A percentile compares a stretch with the other conserved stretches of the same genome.
phyloP scores from a whole-genome alignment of 2,888 invertebrate species.

The Linnaemya tessellans region DNA sequence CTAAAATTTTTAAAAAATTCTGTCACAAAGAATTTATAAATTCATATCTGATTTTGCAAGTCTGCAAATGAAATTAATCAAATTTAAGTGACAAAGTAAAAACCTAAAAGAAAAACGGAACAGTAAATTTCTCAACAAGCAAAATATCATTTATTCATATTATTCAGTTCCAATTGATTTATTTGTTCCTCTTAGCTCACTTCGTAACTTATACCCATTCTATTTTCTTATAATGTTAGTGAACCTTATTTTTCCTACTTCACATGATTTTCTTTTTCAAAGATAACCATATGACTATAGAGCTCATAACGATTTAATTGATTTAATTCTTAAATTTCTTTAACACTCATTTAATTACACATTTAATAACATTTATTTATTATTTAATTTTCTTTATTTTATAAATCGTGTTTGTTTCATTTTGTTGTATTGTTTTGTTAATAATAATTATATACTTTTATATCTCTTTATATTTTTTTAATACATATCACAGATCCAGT shows the following conservation, averaged over 20 bases:
- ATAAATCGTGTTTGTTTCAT: conserved; percentile 28
- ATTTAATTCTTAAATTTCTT: conserved; percentile 63
- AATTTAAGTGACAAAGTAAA: background rate
- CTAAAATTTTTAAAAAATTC: too few species aligned
- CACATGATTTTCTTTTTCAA: conserved; percentile 13
- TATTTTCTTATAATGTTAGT: conserved; percentile 49
- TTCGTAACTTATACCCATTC: conserved; percentile 8
- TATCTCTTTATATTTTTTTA: conserved; percentile 75
- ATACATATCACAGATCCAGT: conserved; percentile 84
- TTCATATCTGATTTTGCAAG: background rate
- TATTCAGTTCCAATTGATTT: conserved; percentile 33
- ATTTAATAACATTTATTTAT: conserved; percentile 72
- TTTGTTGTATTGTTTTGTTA: conserved; percentile 66
- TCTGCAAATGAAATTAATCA: background rate
- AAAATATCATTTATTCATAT: conserved; percentile 65
- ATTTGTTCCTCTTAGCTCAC: conserved; percentile 38
- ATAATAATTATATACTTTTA: conserved; percentile 66
- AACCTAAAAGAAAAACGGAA: conserved; percentile 11
- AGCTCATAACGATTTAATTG: conserved; percentile 45
- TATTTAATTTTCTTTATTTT: conserved; percentile 73
- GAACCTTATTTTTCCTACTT: conserved; percentile 37
- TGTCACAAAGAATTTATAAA: background rate
- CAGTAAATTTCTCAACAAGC: conserved; percentile 72
- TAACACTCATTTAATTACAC: conserved; percentile 75
- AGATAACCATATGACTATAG: conserved; percentile 31